phyloP scores from a whole-genome alignment of 2,888 invertebrate genomes.

The Orthosia gothica region DNA sequence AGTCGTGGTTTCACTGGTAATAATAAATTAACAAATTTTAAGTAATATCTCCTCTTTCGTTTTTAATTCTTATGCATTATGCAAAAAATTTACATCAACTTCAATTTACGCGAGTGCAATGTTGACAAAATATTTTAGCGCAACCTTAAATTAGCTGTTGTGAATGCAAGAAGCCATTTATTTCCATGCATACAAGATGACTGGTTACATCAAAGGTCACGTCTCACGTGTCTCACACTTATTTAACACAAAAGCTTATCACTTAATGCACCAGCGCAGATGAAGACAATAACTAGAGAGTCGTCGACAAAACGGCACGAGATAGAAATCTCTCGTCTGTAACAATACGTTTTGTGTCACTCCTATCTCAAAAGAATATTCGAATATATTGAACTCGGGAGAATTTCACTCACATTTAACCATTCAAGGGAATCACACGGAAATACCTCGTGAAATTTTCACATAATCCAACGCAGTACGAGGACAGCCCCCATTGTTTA shows the following conservation, averaged over 20 bases:
- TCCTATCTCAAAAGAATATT: constrained; percentile 89
- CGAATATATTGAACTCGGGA: constrained; percentile 87
- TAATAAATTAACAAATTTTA: constrained; percentile 6
- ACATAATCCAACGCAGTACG: constrained; percentile 77
- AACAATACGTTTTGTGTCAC: constrained; percentile 89
- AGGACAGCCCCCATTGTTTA: constrained; percentile 78
- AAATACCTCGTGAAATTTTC: constrained; percentile 80
- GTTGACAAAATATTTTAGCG: constrained; percentile 30
- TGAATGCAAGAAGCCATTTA: constrained; percentile 32
- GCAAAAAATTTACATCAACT: constrained; percentile 32
- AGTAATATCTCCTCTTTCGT: background rate
- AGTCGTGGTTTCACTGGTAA: background rate
- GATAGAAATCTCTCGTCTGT: constrained; percentile 83
- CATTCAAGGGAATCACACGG: constrained; percentile 76
- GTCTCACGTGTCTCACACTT: constrained; percentile 49
- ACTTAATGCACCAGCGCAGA: constrained; percentile 60
- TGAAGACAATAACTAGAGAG: constrained; percentile 82
- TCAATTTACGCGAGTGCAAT: constrained; percentile 29
- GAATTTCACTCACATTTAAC: constrained; percentile 84
- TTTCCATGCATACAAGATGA: constrained; percentile 46
- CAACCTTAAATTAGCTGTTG: constrained; percentile 14
- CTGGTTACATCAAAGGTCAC: constrained; percentile 44
- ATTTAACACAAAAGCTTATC: constrained; percentile 65
- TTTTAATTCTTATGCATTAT: constrained; percentile 21
- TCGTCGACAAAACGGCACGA: constrained; percentile 82